Base-by-base conservation (phyloP, 2,888 invertebrate species). In the Andrena dorsata region DNA sequence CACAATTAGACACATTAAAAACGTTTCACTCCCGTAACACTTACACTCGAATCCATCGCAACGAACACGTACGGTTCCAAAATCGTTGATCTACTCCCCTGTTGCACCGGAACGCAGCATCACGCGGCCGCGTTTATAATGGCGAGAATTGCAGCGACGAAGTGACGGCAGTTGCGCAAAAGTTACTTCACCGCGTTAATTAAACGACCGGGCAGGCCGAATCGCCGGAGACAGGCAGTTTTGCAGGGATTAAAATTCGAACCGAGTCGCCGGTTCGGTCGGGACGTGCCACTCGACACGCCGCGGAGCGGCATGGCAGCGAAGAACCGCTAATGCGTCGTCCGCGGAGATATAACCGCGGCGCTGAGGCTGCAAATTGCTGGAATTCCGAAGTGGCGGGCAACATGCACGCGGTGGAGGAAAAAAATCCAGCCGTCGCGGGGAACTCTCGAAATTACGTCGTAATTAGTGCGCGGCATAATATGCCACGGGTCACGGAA, bases 391-490 rank as follows among this genome's bases (percentile, higher is more conserved):
- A 80, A 78, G 70, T 78, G 70, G 70, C 65, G 49, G 60, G 60
- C 51, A 60, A 65, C 70, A 30, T 51, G 60, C 65, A 26, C 58
- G 6, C 30, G 20, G 13, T 26, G 60, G 10, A 23, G n/a, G 2
- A 16, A 51, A 47, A 32, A 68, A 76, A n/a, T 30, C 30, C 65
- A 23, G 47, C 23, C 66, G 28, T 26, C 41, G 41, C 41, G 41
- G 49, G 68, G n/a, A 79, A 68, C 49, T 73, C 73, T 73, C 51
- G 63, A 35, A 80, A 81, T 80, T 80, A 65, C 65, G 63, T 70
- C 47, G 80, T 81, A 82, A 80, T 80, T 82, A 73, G 73, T 81
- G 71, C 60, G 53, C 56, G 82, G 58, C 60, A 58, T 74, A 81
- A 73, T 81, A 76, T 35, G 64, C 41, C 69, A 47, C 68, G 76